Conservation (phyloP, 2,113 vertebrate genomes). For the Syrrhaptes paradoxus region DNA sequence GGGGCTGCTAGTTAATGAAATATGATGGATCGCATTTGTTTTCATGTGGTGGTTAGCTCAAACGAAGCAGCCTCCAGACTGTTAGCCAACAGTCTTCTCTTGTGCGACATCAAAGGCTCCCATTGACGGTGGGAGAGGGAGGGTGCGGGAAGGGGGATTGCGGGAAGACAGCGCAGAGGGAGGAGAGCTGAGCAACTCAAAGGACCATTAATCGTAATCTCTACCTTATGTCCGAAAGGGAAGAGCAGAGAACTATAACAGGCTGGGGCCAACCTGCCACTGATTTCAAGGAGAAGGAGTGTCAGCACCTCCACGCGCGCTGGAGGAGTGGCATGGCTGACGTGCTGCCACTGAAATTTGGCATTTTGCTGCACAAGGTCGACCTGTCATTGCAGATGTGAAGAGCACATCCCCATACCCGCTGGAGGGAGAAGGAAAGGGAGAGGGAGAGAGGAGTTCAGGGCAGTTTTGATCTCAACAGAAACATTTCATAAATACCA, state of each 20-base stretch:
- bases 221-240: constrained; percentile 72
- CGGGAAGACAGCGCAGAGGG: constrained; percentile 65
- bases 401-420: not conserved
- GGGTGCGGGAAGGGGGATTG: constrained; percentile 65
- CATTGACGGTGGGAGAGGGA: constrained; percentile 54
- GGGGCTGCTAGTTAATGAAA: constrained; percentile 79
- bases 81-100: constrained; percentile 81
- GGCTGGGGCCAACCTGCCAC: not conserved
- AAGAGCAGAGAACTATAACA: constrained; percentile 3
- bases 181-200: constrained; percentile 66
- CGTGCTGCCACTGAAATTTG: fast-evolving
- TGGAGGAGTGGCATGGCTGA: fast-evolving
- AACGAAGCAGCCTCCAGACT: constrained; percentile 79
- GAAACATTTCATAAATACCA: constrained; percentile 51
- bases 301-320: not conserved
- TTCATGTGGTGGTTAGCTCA: constrained; percentile 79
- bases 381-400: not conserved
- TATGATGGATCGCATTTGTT: constrained; percentile 79
- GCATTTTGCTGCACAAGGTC: not conserved
- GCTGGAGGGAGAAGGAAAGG: not conserved
- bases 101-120: constrained; percentile 82
- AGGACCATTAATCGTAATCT: constrained; percentile 74
- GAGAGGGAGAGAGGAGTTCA: not conserved
- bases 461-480: constrained; percentile 32
- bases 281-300: not conserved